Base-by-base conservation (phyloP, 2,888 invertebrate species). In the Pseudococcus jackbeardsleyi region DNA sequence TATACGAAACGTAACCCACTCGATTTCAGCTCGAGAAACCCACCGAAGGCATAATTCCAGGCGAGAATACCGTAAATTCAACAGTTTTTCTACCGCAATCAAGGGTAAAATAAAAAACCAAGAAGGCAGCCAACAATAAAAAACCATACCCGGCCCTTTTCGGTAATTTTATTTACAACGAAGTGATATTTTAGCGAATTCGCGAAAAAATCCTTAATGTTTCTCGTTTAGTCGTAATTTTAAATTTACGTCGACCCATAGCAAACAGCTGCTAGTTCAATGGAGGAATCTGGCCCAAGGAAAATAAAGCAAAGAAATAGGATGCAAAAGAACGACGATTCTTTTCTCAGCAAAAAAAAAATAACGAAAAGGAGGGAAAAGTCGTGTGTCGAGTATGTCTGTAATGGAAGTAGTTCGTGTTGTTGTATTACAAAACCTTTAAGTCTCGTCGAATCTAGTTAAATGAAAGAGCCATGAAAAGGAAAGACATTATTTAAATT, bases 401-500 rank as follows among this genome's bases (percentile, higher is more conserved):
- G 77, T 77, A 77, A 77, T 77, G 26, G 77, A 39, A 77, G 77
- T 77, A 39, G 64, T 77, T 26, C 50, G 50, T 77, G 26, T 17
- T 4, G 77, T 77, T 77, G 77, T 77, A 77, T 77, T 39, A 77
- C 77, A 77, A 77, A 77, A 77, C 77, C 77, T 77, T 77, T 77
- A 77, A 77, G 77, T 33, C 26, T 77, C 77, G 77, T 50, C 50
- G 50, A 77, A 77, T 77, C 39, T 77, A 77, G 77, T 77, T 77
- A 77, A 77, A 77, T 39, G 77, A 77, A 77, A 77, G 77, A 77
- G 77, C 77, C 77, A 77, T 77, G 77, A 77, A 77, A 77, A 77
- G 77, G 39, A 77, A 77, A 77, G 77, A 77, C 77, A 77, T 77
- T 77, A 77, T 77, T 77, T 77, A 77, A 77, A 77, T 77, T 77